These are phyloP conservation scores for Drosophila siamana DNA, from an alignment of 2,888 invertebrate species.

Conservation along the genomic window DNA sequence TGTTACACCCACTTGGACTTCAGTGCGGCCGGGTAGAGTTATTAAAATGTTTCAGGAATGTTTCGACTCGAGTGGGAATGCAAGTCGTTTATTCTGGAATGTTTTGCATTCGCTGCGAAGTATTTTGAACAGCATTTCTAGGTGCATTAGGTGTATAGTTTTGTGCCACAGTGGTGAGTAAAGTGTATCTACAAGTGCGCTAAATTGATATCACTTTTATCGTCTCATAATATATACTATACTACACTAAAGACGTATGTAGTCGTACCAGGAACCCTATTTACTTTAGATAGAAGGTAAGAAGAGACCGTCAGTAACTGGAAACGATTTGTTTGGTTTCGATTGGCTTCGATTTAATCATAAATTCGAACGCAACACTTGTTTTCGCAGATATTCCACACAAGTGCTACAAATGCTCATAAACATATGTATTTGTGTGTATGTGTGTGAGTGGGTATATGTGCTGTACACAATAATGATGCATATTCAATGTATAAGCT, in stretches of 20 bases:
- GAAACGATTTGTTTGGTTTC: constrained; percentile 18
- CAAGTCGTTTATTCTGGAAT: not conserved
- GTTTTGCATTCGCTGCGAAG: not conserved
- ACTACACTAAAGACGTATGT: no score
- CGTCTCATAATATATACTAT: constrained; percentile 15
- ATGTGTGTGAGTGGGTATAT: no score
- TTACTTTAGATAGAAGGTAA: constrained; percentile 61
- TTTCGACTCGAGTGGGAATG: not conserved
- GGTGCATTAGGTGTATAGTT: not conserved
- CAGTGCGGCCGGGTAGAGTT: not conserved
- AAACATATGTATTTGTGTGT: constrained; percentile 4
- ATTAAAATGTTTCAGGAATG: not conserved
- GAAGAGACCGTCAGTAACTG: constrained; percentile 41
- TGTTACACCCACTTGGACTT: not conserved
- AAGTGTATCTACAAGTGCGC: constrained; percentile 5
- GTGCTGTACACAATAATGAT: not conserved
- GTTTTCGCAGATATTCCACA: constrained; percentile 38
- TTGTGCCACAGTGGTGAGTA: not conserved
- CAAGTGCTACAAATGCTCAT: no score
- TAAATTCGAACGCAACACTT: constrained; percentile 38
- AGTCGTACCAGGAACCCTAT: constrained; percentile 33
- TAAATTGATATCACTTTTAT: constrained; percentile 37
- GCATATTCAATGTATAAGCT: constrained; percentile 17
- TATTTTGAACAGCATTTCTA: constrained; percentile 12
- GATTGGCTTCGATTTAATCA: constrained; percentile 40